Percentiles rank a stretch among this genome's conserved stretches.
Conservation (phyloP, 2,797 vertebrate species). For the Pampus argenteus region DNA sequence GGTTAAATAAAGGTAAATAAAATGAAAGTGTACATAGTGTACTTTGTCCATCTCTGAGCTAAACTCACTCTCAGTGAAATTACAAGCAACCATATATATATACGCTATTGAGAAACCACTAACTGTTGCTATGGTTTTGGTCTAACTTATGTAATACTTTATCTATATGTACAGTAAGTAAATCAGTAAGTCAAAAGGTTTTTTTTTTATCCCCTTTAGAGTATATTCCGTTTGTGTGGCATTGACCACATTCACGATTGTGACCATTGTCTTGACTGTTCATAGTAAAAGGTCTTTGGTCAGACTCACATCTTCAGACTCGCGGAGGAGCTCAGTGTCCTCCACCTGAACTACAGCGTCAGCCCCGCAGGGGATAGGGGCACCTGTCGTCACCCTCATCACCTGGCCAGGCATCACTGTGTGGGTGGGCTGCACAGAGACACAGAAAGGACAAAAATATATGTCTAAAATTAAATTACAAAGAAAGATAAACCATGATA, state of each 20-base stretch:
- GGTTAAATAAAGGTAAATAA: too few species aligned
- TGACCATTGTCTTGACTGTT: neutral
- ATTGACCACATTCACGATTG: neutral
- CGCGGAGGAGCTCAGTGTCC: conserved; percentile 97
- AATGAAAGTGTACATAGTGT: neutral
- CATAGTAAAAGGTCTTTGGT: neutral
- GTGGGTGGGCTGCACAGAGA: conserved; percentile 91
- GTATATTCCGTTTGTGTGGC: neutral
- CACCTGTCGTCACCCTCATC: conserved; percentile 98
- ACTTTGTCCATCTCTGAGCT: conserved; percentile 11
- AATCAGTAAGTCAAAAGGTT: neutral
- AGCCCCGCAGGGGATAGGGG: conserved; percentile 98
- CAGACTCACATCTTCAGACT: conserved; percentile 96
- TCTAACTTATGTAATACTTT: neutral
- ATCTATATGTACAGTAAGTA: neutral
- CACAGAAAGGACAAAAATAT: conserved; percentile 2
- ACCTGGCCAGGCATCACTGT: conserved; percentile 99
- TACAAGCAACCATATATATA: neutral
- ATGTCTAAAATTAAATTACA: neutral
- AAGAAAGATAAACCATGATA: neutral
- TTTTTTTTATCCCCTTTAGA: neutral
- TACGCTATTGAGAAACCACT: neutral
- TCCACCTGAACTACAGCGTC: conserved; percentile 99
- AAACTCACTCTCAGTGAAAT: conserved; percentile 9
- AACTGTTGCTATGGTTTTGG: neutral